These are phyloP conservation scores for Minunthozetes semirufus DNA, from an alignment of 2,888 invertebrate species.

Conservation along the genomic window DNA sequence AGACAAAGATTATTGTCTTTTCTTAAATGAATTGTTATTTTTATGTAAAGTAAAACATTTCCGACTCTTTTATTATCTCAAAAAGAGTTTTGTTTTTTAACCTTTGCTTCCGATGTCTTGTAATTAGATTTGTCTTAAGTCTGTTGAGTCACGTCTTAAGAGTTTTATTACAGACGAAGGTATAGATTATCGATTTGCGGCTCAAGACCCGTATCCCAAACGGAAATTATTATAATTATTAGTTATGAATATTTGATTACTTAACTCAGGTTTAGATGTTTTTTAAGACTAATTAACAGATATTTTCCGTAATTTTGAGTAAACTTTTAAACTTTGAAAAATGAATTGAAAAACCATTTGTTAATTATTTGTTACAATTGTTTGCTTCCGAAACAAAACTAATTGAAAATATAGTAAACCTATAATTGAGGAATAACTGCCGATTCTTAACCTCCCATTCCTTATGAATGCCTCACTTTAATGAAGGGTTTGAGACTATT, in stretches of 20 bases:
- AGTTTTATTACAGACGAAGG: not conserved
- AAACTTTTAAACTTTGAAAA: constrained; percentile 1
- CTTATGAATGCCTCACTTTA: too few species aligned
- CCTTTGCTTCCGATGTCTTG: not conserved
- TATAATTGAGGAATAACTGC: too few species aligned
- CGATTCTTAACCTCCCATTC: too few species aligned
- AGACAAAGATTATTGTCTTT: too few species aligned
- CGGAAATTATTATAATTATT: not conserved
- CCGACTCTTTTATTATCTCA: too few species aligned
- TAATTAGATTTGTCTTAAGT: too few species aligned
- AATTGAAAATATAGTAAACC: too few species aligned
- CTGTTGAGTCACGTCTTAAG: not conserved
- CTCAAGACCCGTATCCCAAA: not conserved
- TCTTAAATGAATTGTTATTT: too few species aligned
- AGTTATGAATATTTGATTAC: not conserved
- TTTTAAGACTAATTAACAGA: not conserved
- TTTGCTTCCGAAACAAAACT: too few species aligned
- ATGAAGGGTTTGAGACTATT: too few species aligned
- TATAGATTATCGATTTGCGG: not conserved
- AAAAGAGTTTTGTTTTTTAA: not conserved
- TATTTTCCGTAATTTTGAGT: not conserved
- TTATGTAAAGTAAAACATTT: too few species aligned
- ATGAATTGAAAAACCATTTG: not conserved
- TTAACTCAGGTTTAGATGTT: not conserved
- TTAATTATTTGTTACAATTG: not conserved